A percentile compares a stretch with the other conserved stretches of the same genome.
Evolutionary conservation across 1,140 invertebrate species (phyloP).

Genomic region (Lepidurus arcticus): DNA sequence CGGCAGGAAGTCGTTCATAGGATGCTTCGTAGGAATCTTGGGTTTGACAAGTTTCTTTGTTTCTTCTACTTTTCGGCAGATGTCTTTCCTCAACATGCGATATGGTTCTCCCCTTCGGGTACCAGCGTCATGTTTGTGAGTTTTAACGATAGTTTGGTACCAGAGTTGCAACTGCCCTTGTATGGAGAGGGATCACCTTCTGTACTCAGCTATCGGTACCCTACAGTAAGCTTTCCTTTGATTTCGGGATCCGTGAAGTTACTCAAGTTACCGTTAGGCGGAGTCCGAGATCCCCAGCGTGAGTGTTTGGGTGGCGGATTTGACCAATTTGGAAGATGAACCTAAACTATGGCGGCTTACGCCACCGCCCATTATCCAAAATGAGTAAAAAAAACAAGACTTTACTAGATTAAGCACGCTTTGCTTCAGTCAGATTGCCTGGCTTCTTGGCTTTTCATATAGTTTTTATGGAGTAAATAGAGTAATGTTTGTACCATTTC

Average conservation of each 20-base stretch:
- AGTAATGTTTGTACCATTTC: background rate
- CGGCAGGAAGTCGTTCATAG: too few species aligned
- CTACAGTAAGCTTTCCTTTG: slow-evolving; percentile 24
- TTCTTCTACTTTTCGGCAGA: slow-evolving; percentile 46
- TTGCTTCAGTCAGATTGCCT: background rate
- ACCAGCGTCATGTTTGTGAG: slow-evolving; percentile 67
- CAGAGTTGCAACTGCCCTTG: slow-evolving; percentile 63
- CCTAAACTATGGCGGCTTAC: background rate
- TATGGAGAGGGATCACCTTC: slow-evolving; percentile 44
- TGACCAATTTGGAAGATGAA: background rate
- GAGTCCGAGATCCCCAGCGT: slow-evolving; percentile 30
- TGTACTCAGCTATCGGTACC: slow-evolving; percentile 30
- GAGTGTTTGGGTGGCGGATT: slow-evolving; percentile 28
- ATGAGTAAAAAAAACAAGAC: background rate
- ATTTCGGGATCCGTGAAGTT: background rate
- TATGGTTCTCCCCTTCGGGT: slow-evolving; percentile 79
- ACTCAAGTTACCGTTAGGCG: slow-evolving; percentile 13
- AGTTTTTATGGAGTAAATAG: background rate
- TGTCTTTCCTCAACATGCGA: slow-evolving; percentile 55
- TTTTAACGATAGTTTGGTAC: slow-evolving; percentile 76
- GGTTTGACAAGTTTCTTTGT: slow-evolving; percentile 29
- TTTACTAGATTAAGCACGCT: background rate
- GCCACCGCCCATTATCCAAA: background rate
- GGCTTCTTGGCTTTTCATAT: background rate
- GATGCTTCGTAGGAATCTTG: background rate